Evolutionary conservation across 2,888 invertebrate species (phyloP).

Genomic region (Lasioglossum calceatum): DNA sequence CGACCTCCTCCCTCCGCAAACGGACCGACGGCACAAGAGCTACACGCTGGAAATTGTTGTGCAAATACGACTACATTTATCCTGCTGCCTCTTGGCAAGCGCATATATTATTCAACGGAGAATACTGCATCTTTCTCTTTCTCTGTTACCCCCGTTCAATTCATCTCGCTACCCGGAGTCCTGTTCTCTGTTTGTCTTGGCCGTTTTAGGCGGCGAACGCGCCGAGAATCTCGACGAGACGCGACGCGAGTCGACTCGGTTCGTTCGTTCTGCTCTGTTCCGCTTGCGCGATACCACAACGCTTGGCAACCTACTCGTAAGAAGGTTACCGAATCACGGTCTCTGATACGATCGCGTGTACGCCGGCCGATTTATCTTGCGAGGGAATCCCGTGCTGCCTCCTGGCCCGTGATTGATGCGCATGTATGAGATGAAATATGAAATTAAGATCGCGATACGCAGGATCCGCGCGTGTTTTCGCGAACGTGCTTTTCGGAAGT

Average conservation of each 20-base stretch:
- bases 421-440: conserved; percentile 38
- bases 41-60: conserved; percentile 75
- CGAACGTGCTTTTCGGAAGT: neutral
- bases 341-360: conserved; percentile 34
- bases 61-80: conserved; percentile 75
- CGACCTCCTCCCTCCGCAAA: conserved; percentile 67
- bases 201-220: conserved; percentile 31
- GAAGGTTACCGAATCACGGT: conserved; percentile 47
- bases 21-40: conserved; percentile 64
- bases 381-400: neutral
- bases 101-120: conserved; percentile 78
- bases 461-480: neutral
- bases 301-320: conserved; percentile 27
- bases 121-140: conserved; percentile 58
- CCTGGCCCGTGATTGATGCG: conserved; percentile 40
- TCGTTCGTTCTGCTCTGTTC: neutral
- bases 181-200: conserved; percentile 30
- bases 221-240: conserved; percentile 42
- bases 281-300: conserved; percentile 9
- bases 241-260: neutral
- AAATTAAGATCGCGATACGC: conserved; percentile 40
- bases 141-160: conserved; percentile 30
- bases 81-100: conserved; percentile 68
- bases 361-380: conserved; percentile 33
- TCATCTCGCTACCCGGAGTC: neutral